Base-by-base conservation (phyloP, 2,113 vertebrate genomes). In the Prionailurus viverrinus region DNA sequence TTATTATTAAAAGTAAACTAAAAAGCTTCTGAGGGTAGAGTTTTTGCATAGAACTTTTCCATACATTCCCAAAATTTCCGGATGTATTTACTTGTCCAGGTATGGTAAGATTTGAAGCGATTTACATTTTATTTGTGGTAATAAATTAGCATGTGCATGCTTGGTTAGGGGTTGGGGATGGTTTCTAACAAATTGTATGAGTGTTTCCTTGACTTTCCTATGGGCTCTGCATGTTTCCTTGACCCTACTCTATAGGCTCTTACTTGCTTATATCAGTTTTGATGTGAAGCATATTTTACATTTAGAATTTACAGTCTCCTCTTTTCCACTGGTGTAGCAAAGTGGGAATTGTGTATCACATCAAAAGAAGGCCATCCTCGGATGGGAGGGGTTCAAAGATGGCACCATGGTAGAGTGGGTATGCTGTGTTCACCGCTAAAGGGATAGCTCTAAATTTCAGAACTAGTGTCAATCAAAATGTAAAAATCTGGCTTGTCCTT, bases 401-500 rank as follows among this genome's bases (percentile, higher is more conserved):
- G 84, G 83, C 66, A 39, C 1, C 18, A 0, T 21, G 68, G 45
- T 45, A 45, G 39, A 69, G 14, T 27, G 7, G 18, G 3, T 80
- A 27, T 21, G 41, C 51, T 68, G 12, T 63, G 12, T 80, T 84
- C 83, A 8, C 82, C 36, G 84, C 0, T 27, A 12, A 88, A 33
- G 29, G 63, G 94, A 55, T 18, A 48, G n/a, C 76, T 97, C 85
- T 58, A 92, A 84, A 58, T 74, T 93, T 53, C 8, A 61, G 53
- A 82, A 68, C 21, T 58, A 10, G 68, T 86, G 94, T 96, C n/a
- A 73, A 45, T 92, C 55, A 90, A 96, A 93, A 74, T 82, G 58
- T 48, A 86, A 92, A 88, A 96, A 51, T 2, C 85, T 51, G 80
- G 58, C 92, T 19, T 93, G 1, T 65, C 95, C 96, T 80, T 74